Conservation (phyloP, 1,140 invertebrate genomes). For the Bicyclus anynana region DNA sequence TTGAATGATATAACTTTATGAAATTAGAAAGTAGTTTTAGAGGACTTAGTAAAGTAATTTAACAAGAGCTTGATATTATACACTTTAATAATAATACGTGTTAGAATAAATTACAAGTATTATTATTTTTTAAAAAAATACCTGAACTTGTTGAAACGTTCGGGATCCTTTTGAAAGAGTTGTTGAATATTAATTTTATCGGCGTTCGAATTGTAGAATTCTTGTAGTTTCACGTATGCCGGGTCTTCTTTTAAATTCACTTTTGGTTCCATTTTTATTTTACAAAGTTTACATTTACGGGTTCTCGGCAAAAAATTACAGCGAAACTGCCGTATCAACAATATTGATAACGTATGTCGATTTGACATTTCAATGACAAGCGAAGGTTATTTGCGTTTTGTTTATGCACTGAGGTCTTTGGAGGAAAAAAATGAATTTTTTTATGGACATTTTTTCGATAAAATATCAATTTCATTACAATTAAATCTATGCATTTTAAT, state of each 20-base stretch:
- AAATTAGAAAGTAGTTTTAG: slow-evolving; percentile 11
- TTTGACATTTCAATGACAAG: slow-evolving; percentile 70
- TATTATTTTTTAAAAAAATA: slow-evolving; percentile 51
- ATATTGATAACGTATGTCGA: slow-evolving; percentile 61
- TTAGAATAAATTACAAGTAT: background rate
- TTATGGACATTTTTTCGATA: background rate
- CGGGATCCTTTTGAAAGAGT: slow-evolving; percentile 85
- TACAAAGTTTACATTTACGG: slow-evolving; percentile 36
- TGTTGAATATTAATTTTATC: slow-evolving; percentile 86
- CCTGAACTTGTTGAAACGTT: slow-evolving; percentile 91
- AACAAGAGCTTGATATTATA: background rate
- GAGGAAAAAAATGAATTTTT: background rate
- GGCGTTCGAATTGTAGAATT: slow-evolving; percentile 83
- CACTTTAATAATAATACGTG: background rate
- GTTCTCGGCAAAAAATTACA: slow-evolving; percentile 28
- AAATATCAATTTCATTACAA: background rate
- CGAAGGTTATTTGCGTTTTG: slow-evolving; percentile 69
- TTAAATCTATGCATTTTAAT: too few species aligned
- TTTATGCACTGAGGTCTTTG: slow-evolving; percentile 17
- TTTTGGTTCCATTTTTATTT: slow-evolving; percentile 63
- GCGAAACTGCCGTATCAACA: slow-evolving; percentile 48
- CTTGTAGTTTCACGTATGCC: slow-evolving; percentile 84
- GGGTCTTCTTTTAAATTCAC: slow-evolving; percentile 80
- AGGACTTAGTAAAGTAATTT: background rate
- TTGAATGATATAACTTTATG: slow-evolving; percentile 6